These are phyloP conservation scores for Meleagris gallopavo DNA, from an alignment of 2,113 vertebrate genomes.

Conservation along the genomic window DNA sequence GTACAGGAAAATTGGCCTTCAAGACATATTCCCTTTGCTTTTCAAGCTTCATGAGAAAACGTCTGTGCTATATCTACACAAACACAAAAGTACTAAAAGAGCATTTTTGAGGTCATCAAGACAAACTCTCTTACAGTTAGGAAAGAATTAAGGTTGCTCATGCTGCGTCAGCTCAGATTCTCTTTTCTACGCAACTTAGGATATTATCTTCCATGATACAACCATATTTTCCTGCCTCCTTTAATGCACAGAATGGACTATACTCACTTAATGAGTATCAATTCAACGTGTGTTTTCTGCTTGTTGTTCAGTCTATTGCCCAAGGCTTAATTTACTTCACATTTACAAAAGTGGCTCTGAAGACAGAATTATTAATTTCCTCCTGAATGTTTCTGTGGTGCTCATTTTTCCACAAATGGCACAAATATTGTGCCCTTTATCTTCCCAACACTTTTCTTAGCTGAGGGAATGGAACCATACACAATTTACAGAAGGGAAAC, in stretches of 20 bases:
- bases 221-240: background rate
- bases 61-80: background rate
- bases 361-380: conserved; percentile 38
- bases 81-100: background rate
- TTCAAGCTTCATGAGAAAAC: background rate
- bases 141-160: background rate
- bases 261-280: background rate
- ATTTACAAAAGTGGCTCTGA: background rate
- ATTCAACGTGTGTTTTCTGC: background rate
- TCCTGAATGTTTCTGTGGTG: background rate
- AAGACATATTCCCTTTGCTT: background rate
- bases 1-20: conserved; percentile 2
- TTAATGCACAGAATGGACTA: background rate
- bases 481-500: background rate
- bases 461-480: background rate
- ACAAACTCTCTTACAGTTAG: background rate
- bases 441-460: background rate
- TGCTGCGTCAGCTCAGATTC: background rate
- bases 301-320: conserved; percentile 7
- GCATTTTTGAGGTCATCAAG: background rate
- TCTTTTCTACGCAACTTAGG: background rate
- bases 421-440: background rate
- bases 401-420: background rate
- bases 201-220: background rate
- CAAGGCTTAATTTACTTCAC: conserved; percentile 29